These are phyloP conservation scores for Cepaea hortensis DNA, from an alignment of 2,888 invertebrate genomes.

Conservation along the genomic window DNA sequence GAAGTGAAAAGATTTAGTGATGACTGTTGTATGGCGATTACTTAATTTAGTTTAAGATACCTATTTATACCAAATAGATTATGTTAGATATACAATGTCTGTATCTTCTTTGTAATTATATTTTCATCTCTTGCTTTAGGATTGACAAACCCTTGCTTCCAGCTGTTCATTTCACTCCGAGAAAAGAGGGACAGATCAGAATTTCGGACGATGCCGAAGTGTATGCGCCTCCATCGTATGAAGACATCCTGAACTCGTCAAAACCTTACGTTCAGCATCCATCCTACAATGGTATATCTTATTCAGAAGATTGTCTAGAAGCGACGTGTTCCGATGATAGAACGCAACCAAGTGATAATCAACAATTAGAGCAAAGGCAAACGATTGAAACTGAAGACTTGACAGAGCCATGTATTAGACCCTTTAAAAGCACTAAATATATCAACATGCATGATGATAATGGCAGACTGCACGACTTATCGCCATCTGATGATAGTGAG, in stretches of 20 bases:
- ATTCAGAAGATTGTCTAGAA: background rate
- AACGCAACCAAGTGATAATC: background rate
- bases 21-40: too few species aligned
- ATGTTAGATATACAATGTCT: too few species aligned
- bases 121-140: constrained; percentile 36
- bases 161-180: constrained; percentile 32
- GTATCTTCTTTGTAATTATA: too few species aligned
- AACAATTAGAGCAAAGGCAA: background rate
- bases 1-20: too few species aligned
- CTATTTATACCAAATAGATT: too few species aligned
- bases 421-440: background rate
- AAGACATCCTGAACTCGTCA: constrained; percentile 55
- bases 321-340: background rate
- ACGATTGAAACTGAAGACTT: background rate
- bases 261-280: constrained; percentile 43
- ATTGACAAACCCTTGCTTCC: constrained; percentile 8
- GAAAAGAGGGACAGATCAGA: constrained; percentile 25
- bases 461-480: constrained; percentile 33
- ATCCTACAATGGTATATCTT: constrained; percentile 45
- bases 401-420: background rate
- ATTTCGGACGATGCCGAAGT: constrained; percentile 45
- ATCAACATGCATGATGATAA: constrained; percentile 20
- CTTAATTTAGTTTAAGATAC: too few species aligned
- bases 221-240: constrained; percentile 64
- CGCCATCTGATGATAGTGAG: constrained; percentile 49